phyloP scores from a whole-genome alignment of 2,797 vertebrate genomes.

The Orestias chungarensis region DNA sequence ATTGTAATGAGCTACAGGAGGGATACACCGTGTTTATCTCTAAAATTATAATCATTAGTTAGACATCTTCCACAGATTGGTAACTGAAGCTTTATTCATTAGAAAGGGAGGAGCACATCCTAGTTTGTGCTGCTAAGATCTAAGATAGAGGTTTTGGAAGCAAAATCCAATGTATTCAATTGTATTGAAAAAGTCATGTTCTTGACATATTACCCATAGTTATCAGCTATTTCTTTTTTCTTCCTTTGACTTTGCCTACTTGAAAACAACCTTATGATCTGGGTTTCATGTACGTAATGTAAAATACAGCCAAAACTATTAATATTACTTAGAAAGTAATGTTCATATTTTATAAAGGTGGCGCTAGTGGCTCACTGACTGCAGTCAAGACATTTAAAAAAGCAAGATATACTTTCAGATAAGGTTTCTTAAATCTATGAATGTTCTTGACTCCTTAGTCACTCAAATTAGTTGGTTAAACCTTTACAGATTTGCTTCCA shows the following conservation, averaged over 20 bases:
- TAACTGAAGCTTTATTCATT: not conserved
- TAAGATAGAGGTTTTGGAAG: not conserved
- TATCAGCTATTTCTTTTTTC: not conserved
- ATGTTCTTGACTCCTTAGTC: not conserved
- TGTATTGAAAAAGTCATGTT: not conserved
- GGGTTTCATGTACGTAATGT: not conserved
- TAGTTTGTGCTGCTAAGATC: not conserved
- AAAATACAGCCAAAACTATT: not conserved
- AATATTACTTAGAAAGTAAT: too few species aligned
- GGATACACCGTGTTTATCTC: not conserved
- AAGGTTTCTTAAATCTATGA: not conserved
- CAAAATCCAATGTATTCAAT: not conserved
- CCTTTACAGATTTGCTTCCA: not conserved
- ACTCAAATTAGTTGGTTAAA: not conserved
- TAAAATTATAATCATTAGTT: conserved; percentile 12
- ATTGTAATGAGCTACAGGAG: conserved; percentile 10
- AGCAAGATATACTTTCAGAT: not conserved
- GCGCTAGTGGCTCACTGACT: not conserved
- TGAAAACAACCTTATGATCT: not conserved
- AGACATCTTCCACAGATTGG: not conserved
- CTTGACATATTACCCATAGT: not conserved
- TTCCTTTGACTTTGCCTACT: not conserved
- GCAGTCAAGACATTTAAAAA: not conserved
- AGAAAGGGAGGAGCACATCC: not conserved
- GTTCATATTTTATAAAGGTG: too few species aligned